Percentiles rank a stretch among this genome's conserved stretches.
Conservation (phyloP, 2,797 vertebrate genomes). For the Microctenopoma stevenorrisi region DNA sequence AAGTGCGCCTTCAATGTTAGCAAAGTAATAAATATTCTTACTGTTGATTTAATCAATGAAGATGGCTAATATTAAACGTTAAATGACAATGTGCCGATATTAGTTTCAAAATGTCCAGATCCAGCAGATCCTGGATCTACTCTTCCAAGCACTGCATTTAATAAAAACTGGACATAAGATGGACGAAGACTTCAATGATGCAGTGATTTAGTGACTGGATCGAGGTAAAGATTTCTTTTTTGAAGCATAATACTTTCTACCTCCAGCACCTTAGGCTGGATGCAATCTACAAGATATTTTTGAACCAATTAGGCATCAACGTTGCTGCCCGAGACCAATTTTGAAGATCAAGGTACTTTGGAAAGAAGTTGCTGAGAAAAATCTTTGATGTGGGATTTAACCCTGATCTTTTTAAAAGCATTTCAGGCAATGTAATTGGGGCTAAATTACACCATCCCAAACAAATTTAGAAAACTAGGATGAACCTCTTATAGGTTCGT, state of each 20-base stretch:
- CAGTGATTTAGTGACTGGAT: conserved; percentile 51
- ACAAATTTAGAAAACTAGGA: conserved; percentile 77
- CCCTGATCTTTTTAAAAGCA: conserved; percentile 79
- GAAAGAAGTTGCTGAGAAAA: conserved; percentile 68
- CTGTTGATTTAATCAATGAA: conserved; percentile 16
- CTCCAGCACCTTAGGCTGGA: conserved; percentile 72
- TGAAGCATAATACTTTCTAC: conserved; percentile 63
- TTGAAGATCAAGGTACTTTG: conserved; percentile 81
- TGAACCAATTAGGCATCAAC: conserved; percentile 79
- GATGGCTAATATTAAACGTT: conserved; percentile 1
- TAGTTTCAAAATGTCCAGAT: neutral
- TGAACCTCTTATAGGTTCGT: conserved; percentile 53
- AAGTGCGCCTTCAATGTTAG: neutral
- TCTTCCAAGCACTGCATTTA: conserved; percentile 6
- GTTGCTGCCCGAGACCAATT: conserved; percentile 78
- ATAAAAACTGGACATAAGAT: conserved; percentile 11
- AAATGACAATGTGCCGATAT: neutral
- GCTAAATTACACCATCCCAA: conserved; percentile 81
- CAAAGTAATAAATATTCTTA: conserved; percentile 15
- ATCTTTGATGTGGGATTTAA: conserved; percentile 83
- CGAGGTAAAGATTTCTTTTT: conserved; percentile 62
- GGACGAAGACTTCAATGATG: conserved; percentile 40
- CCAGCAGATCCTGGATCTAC: neutral
- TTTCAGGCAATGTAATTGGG: conserved; percentile 77
- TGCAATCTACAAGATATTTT: conserved; percentile 79